Evolutionary conservation across 2,113 vertebrate species (phyloP).

Genomic region (Eulemur macaco): DNA sequence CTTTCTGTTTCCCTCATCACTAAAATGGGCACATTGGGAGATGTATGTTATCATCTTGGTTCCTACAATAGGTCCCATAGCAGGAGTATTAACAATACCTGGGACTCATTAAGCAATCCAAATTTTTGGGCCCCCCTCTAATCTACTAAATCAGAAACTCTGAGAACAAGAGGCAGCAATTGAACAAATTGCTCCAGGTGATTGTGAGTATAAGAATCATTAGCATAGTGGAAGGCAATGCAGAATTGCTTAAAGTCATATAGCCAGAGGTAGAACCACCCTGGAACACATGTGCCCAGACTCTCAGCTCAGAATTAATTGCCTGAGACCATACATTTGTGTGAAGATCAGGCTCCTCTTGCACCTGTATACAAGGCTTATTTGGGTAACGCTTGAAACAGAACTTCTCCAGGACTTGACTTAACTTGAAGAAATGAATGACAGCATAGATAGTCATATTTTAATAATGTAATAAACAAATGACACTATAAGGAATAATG

Average conservation of each 20-base stretch:
- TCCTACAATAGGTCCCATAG: neutral
- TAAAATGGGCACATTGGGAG: neutral
- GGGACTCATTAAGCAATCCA: neutral
- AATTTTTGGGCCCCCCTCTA: neutral
- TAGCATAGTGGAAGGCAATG: neutral
- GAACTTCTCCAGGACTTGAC: neutral
- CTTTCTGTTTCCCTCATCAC: neutral
- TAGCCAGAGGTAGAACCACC: neutral
- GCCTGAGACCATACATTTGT: neutral
- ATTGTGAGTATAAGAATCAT: neutral
- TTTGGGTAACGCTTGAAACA: neutral
- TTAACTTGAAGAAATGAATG: neutral
- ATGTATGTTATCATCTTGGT: neutral
- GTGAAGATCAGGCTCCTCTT: neutral
- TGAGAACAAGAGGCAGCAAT: neutral
- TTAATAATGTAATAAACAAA: neutral
- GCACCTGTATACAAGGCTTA: neutral
- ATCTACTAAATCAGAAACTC: neutral
- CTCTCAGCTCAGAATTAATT: no score
- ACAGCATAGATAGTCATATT: neutral
- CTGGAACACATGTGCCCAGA: neutral
- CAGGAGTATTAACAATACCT: neutral
- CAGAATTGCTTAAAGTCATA: neutral
- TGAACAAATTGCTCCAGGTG: neutral
- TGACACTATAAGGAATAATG: neutral